Conservation (phyloP, 2,113 vertebrate species). For the Falco punctatus region DNA sequence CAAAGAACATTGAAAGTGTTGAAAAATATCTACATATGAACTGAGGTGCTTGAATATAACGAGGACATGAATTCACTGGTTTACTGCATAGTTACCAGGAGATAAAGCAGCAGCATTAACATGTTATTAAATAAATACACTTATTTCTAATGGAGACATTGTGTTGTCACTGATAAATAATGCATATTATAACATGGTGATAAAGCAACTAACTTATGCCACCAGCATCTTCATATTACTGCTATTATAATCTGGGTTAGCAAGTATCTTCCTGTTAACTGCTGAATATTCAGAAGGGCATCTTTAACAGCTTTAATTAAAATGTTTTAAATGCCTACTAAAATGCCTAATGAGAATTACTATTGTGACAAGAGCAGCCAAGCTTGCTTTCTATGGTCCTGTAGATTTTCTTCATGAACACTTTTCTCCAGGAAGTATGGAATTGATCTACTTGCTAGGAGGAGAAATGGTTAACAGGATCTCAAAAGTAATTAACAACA, state of each 20-base stretch:
- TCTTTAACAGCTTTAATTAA: slow-evolving; percentile 3
- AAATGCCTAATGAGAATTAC: neutral
- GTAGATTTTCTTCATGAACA: neutral
- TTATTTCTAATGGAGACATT: neutral
- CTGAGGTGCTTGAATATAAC: neutral
- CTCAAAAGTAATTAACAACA: neutral
- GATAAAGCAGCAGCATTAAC: neutral
- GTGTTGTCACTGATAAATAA: neutral
- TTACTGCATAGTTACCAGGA: neutral
- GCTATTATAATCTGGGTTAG: neutral
- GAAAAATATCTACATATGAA: neutral
- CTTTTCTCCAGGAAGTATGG: neutral
- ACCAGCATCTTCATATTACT: neutral
- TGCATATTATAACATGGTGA: neutral
- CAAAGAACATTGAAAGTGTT: neutral
- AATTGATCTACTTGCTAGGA: neutral
- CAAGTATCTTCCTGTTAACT: neutral
- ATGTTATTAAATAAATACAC: neutral
- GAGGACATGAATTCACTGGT: neutral
- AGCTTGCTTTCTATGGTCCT: neutral
- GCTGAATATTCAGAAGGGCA: neutral
- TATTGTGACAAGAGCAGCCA: neutral
- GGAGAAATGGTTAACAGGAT: neutral
- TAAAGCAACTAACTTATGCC: neutral
- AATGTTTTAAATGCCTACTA: neutral